Evolutionary conservation across 2,797 vertebrate species (phyloP), one percentile per base, ranked within the genome.

Genomic region (Ambastaia sidthimunki): DNA sequence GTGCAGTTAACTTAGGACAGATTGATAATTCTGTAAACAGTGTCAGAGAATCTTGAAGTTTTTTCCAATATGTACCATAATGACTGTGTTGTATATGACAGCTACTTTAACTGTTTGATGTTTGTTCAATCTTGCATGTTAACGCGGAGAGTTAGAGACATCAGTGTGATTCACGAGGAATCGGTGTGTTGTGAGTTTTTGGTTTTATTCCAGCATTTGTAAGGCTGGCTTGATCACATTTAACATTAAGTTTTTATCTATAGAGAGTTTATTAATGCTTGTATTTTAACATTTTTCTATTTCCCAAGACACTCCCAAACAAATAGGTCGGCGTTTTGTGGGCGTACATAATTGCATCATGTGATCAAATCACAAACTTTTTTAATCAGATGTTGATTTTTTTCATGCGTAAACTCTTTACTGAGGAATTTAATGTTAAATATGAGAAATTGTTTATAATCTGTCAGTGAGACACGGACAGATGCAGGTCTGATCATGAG

Each of bases 201-300:
- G 89, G 87, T 86, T 83, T 7, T 84, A 79, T 81, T 86, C 88
- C 84, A 84, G 84, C 90, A 85, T 86, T 85, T 87, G 86, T 84
- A 78, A 86, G 87, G 23, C 78, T 86, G 83, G 86, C 85, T 60
- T 77, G 80, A 83, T 75, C 75, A 89, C 85, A 81, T 63, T 25
- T 79, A 54, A 63, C 59, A 59, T 82, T 79, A 86, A 83, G 78
- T 88, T 80, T 70, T 87, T 82, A 60, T 82, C 71, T 74, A 62
- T 65, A 80, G 79, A 82, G 77, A 82, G 65, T 78, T 80, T 80
- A 72, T 76, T 69, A 78, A 75, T 31, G 65, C 70, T 60, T 60
- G 72, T 76, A 25, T 62, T 79, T 80, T 7, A 48, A 74, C 62
- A 62, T 76, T 71, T 75, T 55, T 55, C 41, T 31, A 21, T 34